A percentile compares a stretch with the other conserved stretches of the same genome.
phyloP scores from a whole-genome alignment of 2,888 invertebrate genomes.

The Drosophila kanekoi region DNA sequence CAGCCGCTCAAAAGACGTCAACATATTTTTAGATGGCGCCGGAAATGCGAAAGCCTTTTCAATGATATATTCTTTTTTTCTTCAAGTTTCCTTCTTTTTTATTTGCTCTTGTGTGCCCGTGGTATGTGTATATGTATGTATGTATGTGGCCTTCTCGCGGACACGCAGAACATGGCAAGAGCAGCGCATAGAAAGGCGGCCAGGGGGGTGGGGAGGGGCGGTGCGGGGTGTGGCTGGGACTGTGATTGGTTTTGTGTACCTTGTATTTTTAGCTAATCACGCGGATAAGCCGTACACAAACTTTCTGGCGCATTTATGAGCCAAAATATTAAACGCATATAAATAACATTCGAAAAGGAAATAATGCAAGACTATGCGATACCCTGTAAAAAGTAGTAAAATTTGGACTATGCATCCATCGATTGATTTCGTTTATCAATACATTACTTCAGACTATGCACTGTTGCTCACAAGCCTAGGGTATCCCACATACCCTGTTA shows the following conservation, averaged over 20 bases:
- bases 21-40: slow-evolving; percentile 75
- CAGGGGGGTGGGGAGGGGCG: too few relatives aligned
- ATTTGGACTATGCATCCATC: too few relatives aligned
- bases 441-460: too few relatives aligned
- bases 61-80: slow-evolving; percentile 30
- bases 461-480: too few relatives aligned
- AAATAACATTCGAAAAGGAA: slow-evolving; percentile 35
- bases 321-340: slow-evolving; percentile 49
- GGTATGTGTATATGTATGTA: not conserved
- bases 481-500: too few relatives aligned
- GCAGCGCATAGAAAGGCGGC: slow-evolving; percentile 2
- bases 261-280: slow-evolving; percentile 73
- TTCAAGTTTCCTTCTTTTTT: slow-evolving; percentile 3
- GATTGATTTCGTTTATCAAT: too few relatives aligned
- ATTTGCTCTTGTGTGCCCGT: not conserved
- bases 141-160: slow-evolving; percentile 34
- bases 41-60: slow-evolving; percentile 73
- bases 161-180: slow-evolving; percentile 25
- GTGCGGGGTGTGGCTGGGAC: not conserved
- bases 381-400: too few relatives aligned
- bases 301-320: slow-evolving; percentile 39
- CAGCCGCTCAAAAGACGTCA: slow-evolving; percentile 55
- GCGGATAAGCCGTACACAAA: slow-evolving; percentile 60
- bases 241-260: slow-evolving; percentile 38
- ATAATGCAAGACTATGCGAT: not conserved